Evolutionary conservation across 2,888 invertebrate species (phyloP).

Genomic region (Lycocerus yunnanus): DNA sequence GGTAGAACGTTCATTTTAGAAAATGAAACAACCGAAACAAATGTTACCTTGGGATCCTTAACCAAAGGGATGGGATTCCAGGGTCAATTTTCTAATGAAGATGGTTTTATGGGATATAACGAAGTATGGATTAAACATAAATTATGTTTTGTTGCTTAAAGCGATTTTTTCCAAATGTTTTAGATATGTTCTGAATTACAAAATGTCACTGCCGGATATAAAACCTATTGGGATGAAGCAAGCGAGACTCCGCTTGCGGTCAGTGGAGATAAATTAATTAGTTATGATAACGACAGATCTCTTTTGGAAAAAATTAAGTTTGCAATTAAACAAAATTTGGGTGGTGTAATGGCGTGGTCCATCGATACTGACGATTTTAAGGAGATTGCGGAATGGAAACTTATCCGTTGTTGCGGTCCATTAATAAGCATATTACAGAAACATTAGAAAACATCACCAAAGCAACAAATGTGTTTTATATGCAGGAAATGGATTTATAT

Average conservation of each 20-base stretch:
- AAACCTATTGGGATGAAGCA: conserved; percentile 66
- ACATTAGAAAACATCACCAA: too few species aligned
- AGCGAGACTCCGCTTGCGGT: conserved; percentile 68
- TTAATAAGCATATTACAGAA: conserved; percentile 68
- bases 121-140: conserved; percentile 27
- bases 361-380: conserved; percentile 86
- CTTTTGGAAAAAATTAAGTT: conserved; percentile 74
- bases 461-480: too few species aligned
- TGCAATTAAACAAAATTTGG: conserved; percentile 67
- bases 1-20: conserved; percentile 85
- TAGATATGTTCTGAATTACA: conserved; percentile 68
- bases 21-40: not conserved
- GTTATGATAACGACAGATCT: conserved; percentile 78
- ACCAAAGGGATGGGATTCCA: conserved; percentile 26
- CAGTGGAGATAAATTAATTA: conserved; percentile 68
- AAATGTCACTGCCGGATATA: conserved; percentile 57
- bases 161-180: conserved; percentile 10
- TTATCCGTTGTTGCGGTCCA: conserved; percentile 73
- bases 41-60: conserved; percentile 26
- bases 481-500: too few species aligned
- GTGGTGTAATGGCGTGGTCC: conserved; percentile 88
- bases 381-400: conserved; percentile 69
- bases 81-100: conserved; percentile 32
- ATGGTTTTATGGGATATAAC: conserved; percentile 37
- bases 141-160: not conserved